These are phyloP conservation scores for Xyliphius kryptos DNA, from an alignment of 2,113 vertebrate species.

Conservation along the genomic window DNA sequence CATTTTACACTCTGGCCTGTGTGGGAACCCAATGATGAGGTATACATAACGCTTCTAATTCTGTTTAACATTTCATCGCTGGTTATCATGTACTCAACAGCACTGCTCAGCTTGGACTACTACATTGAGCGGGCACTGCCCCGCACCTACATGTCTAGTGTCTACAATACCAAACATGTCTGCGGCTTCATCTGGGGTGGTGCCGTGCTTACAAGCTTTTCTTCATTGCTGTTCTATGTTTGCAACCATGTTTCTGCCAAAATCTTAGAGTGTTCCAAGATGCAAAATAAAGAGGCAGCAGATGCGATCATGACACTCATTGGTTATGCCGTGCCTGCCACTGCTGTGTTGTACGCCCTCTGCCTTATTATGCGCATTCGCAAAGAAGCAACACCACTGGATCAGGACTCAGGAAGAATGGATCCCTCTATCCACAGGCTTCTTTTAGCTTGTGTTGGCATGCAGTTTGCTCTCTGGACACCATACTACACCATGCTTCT, in stretches of 20 bases:
- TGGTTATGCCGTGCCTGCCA: constrained; percentile 81
- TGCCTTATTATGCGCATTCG: constrained; percentile 77
- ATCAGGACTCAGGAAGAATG: constrained; percentile 78
- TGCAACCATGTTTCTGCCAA: constrained; percentile 90
- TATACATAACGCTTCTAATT: constrained; percentile 86
- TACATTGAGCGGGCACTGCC: constrained; percentile 92
- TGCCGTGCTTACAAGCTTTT: constrained; percentile 92
- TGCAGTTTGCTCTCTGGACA: constrained; percentile 89
- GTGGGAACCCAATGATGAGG: constrained; percentile 82
- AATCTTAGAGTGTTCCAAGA: constrained; percentile 86
- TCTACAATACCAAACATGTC: constrained; percentile 92
- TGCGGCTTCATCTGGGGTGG: constrained; percentile 97
- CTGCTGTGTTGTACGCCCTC: constrained; percentile 82
- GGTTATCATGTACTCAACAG: constrained; percentile 91
- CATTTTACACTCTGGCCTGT: constrained; percentile 77
- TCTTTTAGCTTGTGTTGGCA: constrained; percentile 80
- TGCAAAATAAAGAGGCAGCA: constrained; percentile 88
- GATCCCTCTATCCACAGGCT: constrained; percentile 87
- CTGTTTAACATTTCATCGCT: constrained; percentile 90
- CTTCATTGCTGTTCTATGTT: constrained; percentile 90
- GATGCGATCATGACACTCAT: constrained; percentile 93
- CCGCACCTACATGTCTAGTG: constrained; percentile 92
- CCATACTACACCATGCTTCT: constrained; percentile 85
- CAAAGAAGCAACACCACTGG: constrained; percentile 83
- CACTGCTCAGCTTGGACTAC: constrained; percentile 90